Percentiles rank a stretch among this genome's conserved stretches.
Evolutionary conservation across 2,113 vertebrate genomes (phyloP).

Genomic region (Neofelis nebulosa): DNA sequence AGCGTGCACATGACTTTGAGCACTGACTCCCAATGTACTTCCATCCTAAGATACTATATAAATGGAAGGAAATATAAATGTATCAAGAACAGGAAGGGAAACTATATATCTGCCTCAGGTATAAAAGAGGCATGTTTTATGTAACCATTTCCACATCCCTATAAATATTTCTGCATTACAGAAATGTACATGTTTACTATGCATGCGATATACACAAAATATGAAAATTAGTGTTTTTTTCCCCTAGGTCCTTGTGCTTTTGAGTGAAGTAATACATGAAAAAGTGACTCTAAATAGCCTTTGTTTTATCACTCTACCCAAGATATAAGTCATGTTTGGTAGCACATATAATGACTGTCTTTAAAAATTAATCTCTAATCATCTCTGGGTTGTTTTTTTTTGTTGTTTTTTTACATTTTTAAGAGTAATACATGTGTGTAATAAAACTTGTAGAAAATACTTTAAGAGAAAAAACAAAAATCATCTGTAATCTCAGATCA

Average conservation of each 20-base stretch:
- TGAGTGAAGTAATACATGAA: background rate
- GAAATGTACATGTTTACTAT: background rate
- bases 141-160: background rate
- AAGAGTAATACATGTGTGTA: background rate
- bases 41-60: background rate
- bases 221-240: background rate
- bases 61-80: conserved; percentile 50
- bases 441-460: background rate
- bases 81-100: conserved; percentile 6
- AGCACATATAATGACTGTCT: background rate
- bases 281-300: background rate
- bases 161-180: background rate
- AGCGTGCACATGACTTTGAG: conserved; percentile 22
- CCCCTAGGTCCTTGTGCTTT: background rate
- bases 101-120: background rate
- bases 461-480: background rate
- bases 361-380: background rate
- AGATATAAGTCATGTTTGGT: background rate
- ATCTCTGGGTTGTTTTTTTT: background rate
- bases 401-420: background rate
- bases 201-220: background rate
- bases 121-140: background rate
- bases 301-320: background rate
- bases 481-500: background rate
- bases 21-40: conserved; percentile 50